Evolutionary conservation across 2,888 invertebrate genomes (phyloP), one percentile per base, ranked within the genome.

Genomic region (Melanchra persicariae): DNA sequence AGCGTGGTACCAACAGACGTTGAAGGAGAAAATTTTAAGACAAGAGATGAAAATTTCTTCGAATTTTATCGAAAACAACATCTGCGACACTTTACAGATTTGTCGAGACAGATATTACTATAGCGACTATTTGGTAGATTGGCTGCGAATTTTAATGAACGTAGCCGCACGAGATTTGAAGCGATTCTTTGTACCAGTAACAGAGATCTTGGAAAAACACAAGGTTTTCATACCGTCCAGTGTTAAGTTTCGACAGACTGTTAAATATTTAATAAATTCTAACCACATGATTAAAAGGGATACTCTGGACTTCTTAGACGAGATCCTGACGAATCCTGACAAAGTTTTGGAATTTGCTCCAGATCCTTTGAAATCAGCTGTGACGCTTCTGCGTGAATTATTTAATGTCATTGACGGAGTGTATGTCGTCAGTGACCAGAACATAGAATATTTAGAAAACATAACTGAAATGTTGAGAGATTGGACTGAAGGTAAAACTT

Each of bases 251-350:
- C 86, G 83, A 24, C 85, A 88, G 54, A 89, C 87, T 43, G 66
- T 89, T 8, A 86, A 80, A 62, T 81, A 82, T 49, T 73, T 91
- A 3, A 71, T 83, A 5, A 81, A 83, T 55, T 77, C 85, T 8
- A 82, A 87, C 26, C 43, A 77, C 1, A 63, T 68, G 19, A 80
- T 86, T 10, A 88, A 92, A 70, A 89, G 89, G 52, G 91, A 90
- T 81, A 77, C 87, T 15, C 59, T 93, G 22, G 92, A 92, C 51
- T 90, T 90, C 60, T 24, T 93, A 0, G 92, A 92, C 71, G 93
- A 92, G 77, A 77, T 88, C 22, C 68, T 93, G 43, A 87, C 87
- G 0, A 90, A 88, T 68, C 84, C 85, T 40, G 84, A 87, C 30
- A 79, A 72, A 43, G 55, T 88, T n/a, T 65, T 81, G 9, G 77